Percentiles rank a stretch among this genome's conserved stretches.
Conservation (phyloP, 1,140 invertebrate genomes). For the Capitella teleta region DNA sequence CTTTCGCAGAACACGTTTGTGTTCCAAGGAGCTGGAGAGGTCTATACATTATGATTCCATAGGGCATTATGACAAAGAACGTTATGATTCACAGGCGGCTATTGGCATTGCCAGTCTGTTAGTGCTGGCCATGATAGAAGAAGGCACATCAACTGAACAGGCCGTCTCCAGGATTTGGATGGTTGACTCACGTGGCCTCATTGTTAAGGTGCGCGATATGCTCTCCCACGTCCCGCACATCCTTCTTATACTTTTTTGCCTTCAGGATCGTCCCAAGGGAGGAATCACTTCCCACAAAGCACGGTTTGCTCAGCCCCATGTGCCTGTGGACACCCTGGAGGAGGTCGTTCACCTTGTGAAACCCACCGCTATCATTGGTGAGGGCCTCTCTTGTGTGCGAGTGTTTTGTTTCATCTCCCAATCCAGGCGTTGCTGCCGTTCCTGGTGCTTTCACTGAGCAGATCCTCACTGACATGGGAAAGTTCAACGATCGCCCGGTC, state of each 20-base stretch:
- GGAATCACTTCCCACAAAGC: slow-evolving; percentile 32
- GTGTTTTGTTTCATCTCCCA: not conserved
- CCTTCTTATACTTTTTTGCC: too few species aligned
- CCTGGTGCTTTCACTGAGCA: slow-evolving; percentile 35
- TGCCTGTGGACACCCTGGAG: slow-evolving; percentile 24
- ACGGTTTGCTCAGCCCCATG: slow-evolving; percentile 28
- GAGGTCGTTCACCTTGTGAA: slow-evolving; percentile 31
- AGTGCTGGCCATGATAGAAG: slow-evolving; percentile 30
- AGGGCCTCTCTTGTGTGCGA: too few species aligned
- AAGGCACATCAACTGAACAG: slow-evolving; percentile 25
- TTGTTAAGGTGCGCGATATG: slow-evolving; percentile 35
- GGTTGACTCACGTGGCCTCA: slow-evolving; percentile 38
- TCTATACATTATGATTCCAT: slow-evolving; percentile 13
- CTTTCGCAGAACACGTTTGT: slow-evolving; percentile 35
- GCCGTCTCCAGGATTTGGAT: slow-evolving; percentile 35
- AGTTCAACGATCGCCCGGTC: slow-evolving; percentile 34
- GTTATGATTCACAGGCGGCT: slow-evolving; percentile 26
- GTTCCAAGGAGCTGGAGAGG: slow-evolving; percentile 42
- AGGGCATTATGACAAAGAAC: not conserved
- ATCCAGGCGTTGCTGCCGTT: slow-evolving; percentile 36
- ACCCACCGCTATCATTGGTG: slow-evolving; percentile 38
- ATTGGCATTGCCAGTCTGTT: slow-evolving; percentile 40
- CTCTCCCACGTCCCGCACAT: too few species aligned
- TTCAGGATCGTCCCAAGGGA: slow-evolving; percentile 30
- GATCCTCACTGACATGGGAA: slow-evolving; percentile 31